These are phyloP conservation scores for Proctacanthus coquilletti DNA, from an alignment of 1,140 invertebrate species.

Conservation along the genomic window DNA sequence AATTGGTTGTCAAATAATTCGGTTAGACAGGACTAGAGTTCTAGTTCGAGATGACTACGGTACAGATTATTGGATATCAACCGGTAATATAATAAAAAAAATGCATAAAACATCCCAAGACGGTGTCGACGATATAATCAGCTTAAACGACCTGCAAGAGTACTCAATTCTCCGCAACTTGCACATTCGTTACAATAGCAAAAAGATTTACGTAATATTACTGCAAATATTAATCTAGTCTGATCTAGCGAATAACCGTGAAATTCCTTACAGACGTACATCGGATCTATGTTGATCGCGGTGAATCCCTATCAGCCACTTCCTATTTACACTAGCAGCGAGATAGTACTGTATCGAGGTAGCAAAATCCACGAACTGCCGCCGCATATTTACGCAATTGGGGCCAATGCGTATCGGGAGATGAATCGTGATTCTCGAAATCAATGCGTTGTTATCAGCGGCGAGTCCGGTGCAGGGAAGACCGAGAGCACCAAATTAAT, in stretches of 20 bases:
- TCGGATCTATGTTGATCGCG: slow-evolving; percentile 80
- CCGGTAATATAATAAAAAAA: slow-evolving; percentile 48
- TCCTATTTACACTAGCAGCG: slow-evolving; percentile 76
- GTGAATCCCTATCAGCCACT: slow-evolving; percentile 89
- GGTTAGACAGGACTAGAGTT: slow-evolving; percentile 59
- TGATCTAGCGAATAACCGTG: background rate
- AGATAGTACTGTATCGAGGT: slow-evolving; percentile 68
- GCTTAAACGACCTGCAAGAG: slow-evolving; percentile 80
- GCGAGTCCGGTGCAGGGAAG: slow-evolving; percentile 85
- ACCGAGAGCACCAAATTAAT: slow-evolving; percentile 89
- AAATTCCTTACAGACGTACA: slow-evolving; percentile 62
- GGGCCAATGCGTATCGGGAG: slow-evolving; percentile 71
- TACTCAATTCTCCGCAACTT: slow-evolving; percentile 84
- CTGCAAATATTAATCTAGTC: background rate
- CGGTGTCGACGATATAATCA: slow-evolving; percentile 90
- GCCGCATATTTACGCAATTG: slow-evolving; percentile 88
- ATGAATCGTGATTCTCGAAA: slow-evolving; percentile 60
- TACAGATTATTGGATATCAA: slow-evolving; percentile 39
- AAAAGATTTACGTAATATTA: slow-evolving; percentile 85
- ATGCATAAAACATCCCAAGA: slow-evolving; percentile 75
- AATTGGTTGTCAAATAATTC: slow-evolving; percentile 63
- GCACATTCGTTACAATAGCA: slow-evolving; percentile 75
- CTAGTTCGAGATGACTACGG: slow-evolving; percentile 66
- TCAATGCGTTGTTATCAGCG: slow-evolving; percentile 88
- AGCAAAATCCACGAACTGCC: slow-evolving; percentile 71